These are phyloP conservation scores for Eupithecia subfuscata DNA, from an alignment of 2,888 invertebrate genomes.

Conservation along the genomic window DNA sequence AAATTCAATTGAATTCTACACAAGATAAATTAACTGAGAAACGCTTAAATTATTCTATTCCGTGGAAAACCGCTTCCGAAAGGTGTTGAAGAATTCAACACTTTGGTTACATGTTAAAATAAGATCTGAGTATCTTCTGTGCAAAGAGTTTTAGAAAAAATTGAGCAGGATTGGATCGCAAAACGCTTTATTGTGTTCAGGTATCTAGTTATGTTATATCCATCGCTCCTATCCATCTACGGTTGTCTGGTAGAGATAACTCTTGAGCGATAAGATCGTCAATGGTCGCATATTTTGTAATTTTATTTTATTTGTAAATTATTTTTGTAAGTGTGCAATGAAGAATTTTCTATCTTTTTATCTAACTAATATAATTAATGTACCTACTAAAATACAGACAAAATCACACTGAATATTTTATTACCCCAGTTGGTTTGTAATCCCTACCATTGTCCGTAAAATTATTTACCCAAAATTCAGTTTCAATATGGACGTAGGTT, in stretches of 20 bases:
- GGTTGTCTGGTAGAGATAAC: too few relatives aligned
- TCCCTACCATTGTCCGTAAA: not conserved
- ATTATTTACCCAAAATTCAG: not conserved
- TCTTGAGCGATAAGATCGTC: too few relatives aligned
- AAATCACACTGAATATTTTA: not conserved
- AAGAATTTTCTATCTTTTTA: too few relatives aligned
- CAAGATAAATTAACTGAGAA: constrained; percentile 1
- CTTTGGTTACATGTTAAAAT: not conserved
- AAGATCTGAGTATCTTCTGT: not conserved
- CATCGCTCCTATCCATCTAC: too few relatives aligned
- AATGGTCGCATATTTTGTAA: too few relatives aligned
- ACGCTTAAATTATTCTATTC: constrained; percentile 14
- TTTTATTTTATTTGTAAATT: too few relatives aligned
- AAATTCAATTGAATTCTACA: constrained; percentile 12
- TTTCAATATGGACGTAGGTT: not conserved
- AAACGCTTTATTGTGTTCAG: too few relatives aligned
- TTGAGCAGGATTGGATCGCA: too few relatives aligned
- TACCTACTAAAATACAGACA: not conserved
- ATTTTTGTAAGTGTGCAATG: too few relatives aligned
- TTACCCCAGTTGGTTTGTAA: not conserved
- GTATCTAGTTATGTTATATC: too few relatives aligned
- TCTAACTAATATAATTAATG: too few relatives aligned
- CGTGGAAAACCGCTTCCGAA: not conserved
- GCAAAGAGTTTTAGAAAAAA: too few relatives aligned
- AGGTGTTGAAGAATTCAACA: not conserved